Percentiles rank a stretch among this genome's conserved stretches.
phyloP scores from a whole-genome alignment of 2,797 vertebrate species.

The Pseudotriccus pelzelni region DNA sequence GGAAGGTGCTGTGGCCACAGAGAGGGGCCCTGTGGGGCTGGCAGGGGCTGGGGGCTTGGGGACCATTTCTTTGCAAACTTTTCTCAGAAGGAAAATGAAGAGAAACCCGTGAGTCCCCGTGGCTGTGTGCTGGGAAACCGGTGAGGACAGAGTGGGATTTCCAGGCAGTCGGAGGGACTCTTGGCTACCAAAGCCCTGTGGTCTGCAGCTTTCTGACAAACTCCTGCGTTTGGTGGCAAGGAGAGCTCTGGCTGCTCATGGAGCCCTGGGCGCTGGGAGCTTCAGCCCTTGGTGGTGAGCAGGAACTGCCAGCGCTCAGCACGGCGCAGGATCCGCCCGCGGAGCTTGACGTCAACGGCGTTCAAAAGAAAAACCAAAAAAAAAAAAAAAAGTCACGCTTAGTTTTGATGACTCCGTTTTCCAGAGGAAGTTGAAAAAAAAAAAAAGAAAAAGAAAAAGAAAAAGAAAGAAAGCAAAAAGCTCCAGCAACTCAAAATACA shows the following conservation, averaged over 20 bases:
- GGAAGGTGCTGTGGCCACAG: accelerated
- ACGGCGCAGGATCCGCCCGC: accelerated
- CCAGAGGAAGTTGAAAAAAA: conserved; percentile 24
- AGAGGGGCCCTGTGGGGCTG: background rate
- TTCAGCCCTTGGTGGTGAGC: accelerated
- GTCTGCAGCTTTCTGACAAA: background rate
- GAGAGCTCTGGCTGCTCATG: background rate
- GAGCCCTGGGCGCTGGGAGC: background rate
- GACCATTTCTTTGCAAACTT: background rate
- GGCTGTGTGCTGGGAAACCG: accelerated
- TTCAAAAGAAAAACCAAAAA: background rate
- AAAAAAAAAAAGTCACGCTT: background rate
- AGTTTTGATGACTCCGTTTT: background rate
- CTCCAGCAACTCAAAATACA: background rate
- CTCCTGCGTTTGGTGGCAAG: background rate
- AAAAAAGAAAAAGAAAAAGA: background rate
- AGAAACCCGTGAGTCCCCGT: accelerated
- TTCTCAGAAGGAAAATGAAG: background rate
- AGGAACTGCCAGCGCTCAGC: background rate
- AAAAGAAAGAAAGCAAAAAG: background rate
- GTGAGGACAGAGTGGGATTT: background rate
- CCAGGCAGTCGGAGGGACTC: background rate
- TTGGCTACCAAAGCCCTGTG: accelerated
- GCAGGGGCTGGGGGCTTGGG: accelerated
- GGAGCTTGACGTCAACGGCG: background rate